These are phyloP conservation scores for Clamator glandarius DNA, from an alignment of 2,797 vertebrate genomes.

Conservation along the genomic window DNA sequence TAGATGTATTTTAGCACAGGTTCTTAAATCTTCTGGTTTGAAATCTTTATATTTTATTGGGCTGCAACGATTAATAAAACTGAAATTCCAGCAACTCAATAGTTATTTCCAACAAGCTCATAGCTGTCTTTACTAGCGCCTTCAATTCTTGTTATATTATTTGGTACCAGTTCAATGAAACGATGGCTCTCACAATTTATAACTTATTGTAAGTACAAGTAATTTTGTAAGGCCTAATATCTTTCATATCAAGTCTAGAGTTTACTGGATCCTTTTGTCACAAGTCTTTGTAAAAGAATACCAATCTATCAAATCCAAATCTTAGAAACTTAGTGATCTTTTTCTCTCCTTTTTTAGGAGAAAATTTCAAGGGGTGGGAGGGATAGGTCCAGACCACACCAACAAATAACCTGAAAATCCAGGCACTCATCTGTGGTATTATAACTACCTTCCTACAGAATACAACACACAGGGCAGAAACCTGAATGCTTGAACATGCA, in stretches of 20 bases:
- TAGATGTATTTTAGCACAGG: no score
- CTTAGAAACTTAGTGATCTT: neutral
- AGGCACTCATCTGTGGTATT: neutral
- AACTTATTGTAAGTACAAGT: neutral
- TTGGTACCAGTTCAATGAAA: neutral
- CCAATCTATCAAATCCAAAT: neutral
- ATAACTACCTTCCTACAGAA: neutral
- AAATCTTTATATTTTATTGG: neutral
- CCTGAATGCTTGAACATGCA: neutral
- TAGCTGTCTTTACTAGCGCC: neutral
- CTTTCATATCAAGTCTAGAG: neutral
- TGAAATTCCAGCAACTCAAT: neutral
- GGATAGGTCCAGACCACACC: neutral
- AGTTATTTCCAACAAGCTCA: neutral
- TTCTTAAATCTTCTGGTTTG: neutral
- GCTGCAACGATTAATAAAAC: neutral
- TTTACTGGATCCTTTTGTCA: neutral
- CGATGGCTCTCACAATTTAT: neutral
- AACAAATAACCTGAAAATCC: neutral
- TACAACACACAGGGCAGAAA: neutral
- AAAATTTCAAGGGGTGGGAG: neutral
- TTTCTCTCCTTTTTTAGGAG: neutral
- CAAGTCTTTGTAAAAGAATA: neutral
- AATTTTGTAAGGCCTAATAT: neutral
- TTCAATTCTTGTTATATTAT: neutral